Evolutionary conservation across 2,888 invertebrate species (phyloP).

Genomic region (Cephus spinipes): DNA sequence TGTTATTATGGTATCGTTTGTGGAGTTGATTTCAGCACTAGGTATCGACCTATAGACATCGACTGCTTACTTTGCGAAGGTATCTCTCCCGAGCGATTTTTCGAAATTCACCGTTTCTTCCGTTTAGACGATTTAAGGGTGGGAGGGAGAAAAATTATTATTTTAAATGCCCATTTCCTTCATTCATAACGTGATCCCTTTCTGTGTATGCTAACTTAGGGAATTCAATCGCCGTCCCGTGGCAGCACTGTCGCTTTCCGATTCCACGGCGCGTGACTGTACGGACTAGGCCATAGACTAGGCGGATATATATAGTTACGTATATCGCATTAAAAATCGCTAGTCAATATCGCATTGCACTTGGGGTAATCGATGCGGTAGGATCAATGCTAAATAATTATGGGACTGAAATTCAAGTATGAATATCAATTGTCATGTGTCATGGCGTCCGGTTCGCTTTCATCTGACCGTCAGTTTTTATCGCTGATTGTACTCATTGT

Average conservation of each 20-base stretch:
- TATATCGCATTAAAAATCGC: background rate
- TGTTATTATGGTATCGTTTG: background rate
- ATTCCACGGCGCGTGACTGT: slow-evolving; percentile 50
- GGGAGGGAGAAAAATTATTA: background rate
- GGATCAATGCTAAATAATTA: background rate
- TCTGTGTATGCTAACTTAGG: background rate
- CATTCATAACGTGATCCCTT: background rate
- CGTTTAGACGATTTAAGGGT: background rate
- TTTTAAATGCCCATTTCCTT: background rate
- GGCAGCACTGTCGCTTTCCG: slow-evolving; percentile 51
- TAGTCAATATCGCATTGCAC: background rate
- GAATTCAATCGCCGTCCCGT: background rate
- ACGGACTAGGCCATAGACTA: background rate
- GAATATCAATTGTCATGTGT: background rate
- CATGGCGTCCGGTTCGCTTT: background rate
- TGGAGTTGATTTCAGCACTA: background rate
- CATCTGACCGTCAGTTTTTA: background rate
- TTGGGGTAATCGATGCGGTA: background rate
- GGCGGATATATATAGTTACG: background rate
- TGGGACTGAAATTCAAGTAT: background rate
- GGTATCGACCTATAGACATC: background rate
- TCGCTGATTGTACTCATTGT: background rate
- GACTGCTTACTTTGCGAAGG: background rate
- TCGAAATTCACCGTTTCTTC: background rate
- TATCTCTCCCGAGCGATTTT: background rate